Evolutionary conservation across 1,140 invertebrate species (phyloP).

Genomic region (Megathymus violae): DNA sequence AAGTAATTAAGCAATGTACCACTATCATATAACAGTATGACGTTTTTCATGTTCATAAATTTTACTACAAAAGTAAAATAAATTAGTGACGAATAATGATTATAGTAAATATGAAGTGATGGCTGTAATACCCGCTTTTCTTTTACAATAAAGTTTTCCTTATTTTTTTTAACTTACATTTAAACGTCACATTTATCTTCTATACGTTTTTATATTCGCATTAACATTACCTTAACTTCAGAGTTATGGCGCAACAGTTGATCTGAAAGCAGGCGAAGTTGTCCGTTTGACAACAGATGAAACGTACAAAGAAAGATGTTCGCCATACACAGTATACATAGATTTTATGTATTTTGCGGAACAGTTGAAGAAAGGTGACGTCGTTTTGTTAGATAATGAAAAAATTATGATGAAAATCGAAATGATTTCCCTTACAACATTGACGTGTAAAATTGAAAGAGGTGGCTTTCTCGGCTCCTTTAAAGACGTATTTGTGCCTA

Average conservation of each 20-base stretch:
- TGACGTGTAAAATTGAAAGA: constrained; percentile 82
- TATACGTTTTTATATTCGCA: no score
- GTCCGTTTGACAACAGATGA: constrained; percentile 91
- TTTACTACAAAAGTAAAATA: no score
- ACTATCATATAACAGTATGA: no score
- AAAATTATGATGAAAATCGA: constrained; percentile 90
- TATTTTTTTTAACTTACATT: constrained; percentile 24
- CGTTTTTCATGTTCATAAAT: no score
- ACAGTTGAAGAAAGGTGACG: constrained; percentile 87
- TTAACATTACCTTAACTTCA: constrained; percentile 58
- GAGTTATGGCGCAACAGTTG: constrained; percentile 77
- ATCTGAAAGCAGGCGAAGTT: constrained; percentile 87
- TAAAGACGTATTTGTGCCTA: constrained; percentile 89
- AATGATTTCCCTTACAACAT: constrained; percentile 83
- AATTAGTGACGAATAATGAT: no score
- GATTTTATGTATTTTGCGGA: constrained; percentile 93
- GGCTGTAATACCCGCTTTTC: no score
- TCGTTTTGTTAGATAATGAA: constrained; percentile 91
- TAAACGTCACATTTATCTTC: no score
- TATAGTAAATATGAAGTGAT: no score
- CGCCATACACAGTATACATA: constrained; percentile 87
- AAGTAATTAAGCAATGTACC: no score
- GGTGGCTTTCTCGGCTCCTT: constrained; percentile 77
- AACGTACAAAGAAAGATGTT: constrained; percentile 88
- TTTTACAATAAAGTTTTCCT: neutral